phyloP scores from a whole-genome alignment of 2,113 vertebrate species.

The Mobula birostris region DNA sequence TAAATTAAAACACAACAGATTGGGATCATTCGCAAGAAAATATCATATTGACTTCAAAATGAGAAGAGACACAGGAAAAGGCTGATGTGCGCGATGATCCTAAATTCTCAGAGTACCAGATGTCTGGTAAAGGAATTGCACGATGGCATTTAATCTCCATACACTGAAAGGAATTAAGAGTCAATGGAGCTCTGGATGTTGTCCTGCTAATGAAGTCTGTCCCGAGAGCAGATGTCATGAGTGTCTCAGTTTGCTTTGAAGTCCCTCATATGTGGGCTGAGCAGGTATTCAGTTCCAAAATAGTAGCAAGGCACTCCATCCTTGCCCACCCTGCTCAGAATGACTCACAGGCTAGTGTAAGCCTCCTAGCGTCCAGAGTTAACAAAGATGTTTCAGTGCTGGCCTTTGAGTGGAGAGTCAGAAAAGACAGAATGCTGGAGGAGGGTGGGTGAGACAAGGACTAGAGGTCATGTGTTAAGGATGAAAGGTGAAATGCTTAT shows the following conservation, averaged over 20 bases:
- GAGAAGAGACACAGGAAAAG: background rate
- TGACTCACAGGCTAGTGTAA: background rate
- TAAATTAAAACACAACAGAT: background rate
- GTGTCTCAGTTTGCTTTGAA: background rate
- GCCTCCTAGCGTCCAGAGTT: background rate
- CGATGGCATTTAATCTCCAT: background rate
- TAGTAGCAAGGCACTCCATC: background rate
- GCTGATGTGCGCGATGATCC: background rate
- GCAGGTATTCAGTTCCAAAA: background rate
- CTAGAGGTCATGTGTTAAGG: no score
- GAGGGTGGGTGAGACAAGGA: background rate
- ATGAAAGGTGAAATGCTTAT: no score
- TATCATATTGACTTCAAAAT: background rate
- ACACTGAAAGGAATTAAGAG: background rate
- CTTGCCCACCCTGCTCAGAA: background rate
- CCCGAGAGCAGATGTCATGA: background rate
- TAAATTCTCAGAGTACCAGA: constrained; percentile 8
- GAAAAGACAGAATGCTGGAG: no score
- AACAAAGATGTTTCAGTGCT: background rate
- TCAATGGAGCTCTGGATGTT: background rate
- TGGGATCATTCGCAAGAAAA: background rate
- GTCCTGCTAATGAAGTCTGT: constrained; percentile 1
- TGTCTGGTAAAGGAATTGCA: background rate
- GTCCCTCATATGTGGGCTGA: background rate
- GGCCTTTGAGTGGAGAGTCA: background rate